Evolutionary conservation across 2,113 vertebrate species (phyloP).

Genomic region (Pachycephala philippinensis): DNA sequence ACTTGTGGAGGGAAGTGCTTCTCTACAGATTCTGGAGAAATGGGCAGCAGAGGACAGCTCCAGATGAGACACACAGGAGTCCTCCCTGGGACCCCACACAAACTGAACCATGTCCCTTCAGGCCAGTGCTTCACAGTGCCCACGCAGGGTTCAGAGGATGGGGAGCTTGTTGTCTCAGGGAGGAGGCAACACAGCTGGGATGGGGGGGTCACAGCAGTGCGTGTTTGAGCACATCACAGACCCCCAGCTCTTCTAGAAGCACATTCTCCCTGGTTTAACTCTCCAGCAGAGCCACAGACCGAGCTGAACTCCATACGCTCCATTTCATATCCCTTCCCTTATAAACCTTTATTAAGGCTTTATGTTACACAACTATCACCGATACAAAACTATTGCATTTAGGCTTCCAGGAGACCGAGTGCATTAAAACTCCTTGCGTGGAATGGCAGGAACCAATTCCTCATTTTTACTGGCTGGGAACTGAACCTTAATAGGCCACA

Average conservation of each 20-base stretch:
- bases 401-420: conserved; percentile 52
- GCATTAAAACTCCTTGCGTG: conserved; percentile 67
- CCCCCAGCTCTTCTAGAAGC: background rate
- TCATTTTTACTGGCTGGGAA: conserved; percentile 69
- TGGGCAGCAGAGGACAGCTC: background rate
- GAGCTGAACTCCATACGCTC: background rate
- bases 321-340: conserved; percentile 50
- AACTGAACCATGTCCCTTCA: background rate
- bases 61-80: background rate
- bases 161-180: background rate
- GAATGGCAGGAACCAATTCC: conserved; percentile 68
- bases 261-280: background rate
- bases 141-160: accelerated
- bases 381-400: conserved; percentile 67
- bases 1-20: background rate
- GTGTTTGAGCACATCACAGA: background rate
- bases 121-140: background rate
- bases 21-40: background rate
- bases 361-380: conserved; percentile 69
- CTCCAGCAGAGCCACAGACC: background rate
- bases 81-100: background rate
- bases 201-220: background rate
- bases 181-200: accelerated
- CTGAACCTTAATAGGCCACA: conserved; percentile 67
- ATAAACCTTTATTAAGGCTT: conserved; percentile 71